Evolutionary conservation across 2,888 invertebrate species (phyloP), one percentile per base, ranked within the genome.

Genomic region (Phyllotreta cruciferae): DNA sequence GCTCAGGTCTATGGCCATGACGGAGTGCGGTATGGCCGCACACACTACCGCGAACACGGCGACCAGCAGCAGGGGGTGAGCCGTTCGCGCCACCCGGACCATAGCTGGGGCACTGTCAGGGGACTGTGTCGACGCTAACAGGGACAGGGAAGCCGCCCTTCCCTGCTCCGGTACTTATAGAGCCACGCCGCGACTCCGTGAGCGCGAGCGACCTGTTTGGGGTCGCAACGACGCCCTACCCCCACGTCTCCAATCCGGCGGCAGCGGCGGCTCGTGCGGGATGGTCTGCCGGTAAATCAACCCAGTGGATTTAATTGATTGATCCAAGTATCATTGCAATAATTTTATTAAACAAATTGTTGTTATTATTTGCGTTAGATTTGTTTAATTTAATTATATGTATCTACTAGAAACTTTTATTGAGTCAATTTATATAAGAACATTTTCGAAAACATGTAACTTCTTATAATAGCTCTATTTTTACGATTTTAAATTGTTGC

Each of bases 1-100:
- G 82, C 90, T 91, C 73, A 93, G 86, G 83, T 93, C 93, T 73
- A 93, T 87, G 69, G 91, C 90, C 78, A 86, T 84, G 72, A 86
- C 87, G 60, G 87, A 84, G 73, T 85, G 85, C 53, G 90, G 89
- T 75, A 89, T 84, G 72, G 88, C 85, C 75, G 88, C 85, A 81
- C 88, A 86, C 73, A 88, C 81, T 55, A 87, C 85, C 70, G 86
- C 84, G 63, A 87, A 82, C 74, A 87, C 84, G 66, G 85, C 82
- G 70, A 78, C 77, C 75, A 80, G 77, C 73, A 80, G 74, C 70
- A 80, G 75, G 74, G 80, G 80, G 76, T 80, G 80, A 73, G 78
- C 77, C 75, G 76, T 73, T 65, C 72, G 67, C 73, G 76, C 78
- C 80, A 79, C 79, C 78, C 79, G 76, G 72, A 78, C 77, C 80